Conservation (phyloP, 2,888 invertebrate species). For the Operophtera brumata region DNA sequence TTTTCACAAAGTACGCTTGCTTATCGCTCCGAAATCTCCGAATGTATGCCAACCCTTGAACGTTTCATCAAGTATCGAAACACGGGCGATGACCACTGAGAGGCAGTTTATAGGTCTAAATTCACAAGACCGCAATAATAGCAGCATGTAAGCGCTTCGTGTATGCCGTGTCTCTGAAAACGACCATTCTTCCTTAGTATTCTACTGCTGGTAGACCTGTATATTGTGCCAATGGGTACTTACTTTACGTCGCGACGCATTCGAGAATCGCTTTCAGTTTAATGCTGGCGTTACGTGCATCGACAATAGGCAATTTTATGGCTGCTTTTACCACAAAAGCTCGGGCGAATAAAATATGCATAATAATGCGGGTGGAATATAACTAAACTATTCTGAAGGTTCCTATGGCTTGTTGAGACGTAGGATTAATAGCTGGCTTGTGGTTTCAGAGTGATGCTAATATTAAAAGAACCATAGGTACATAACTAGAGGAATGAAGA, state of each 20-base stretch:
- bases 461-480: no score
- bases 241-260: conserved; percentile 60
- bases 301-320: conserved; percentile 70
- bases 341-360: conserved; percentile 46
- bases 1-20: no score
- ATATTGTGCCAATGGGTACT: conserved; percentile 31
- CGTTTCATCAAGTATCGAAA: no score
- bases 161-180: no score
- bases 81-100: no score
- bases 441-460: not conserved
- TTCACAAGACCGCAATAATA: no score
- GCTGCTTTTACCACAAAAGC: conserved; percentile 48
- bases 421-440: conserved; percentile 15
- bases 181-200: not conserved
- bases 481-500: no score
- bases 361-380: conserved; percentile 38
- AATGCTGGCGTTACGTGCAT: conserved; percentile 65
- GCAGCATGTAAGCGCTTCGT: no score
- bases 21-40: no score
- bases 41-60: no score
- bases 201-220: conserved; percentile 1
- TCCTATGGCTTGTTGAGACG: conserved; percentile 14
- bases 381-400: conserved; percentile 30
- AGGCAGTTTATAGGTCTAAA: no score
- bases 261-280: conserved; percentile 67